Evolutionary conservation across 1,140 invertebrate species (phyloP), one percentile per base, ranked within the genome.

Genomic region (Megalonaias nervosa): DNA sequence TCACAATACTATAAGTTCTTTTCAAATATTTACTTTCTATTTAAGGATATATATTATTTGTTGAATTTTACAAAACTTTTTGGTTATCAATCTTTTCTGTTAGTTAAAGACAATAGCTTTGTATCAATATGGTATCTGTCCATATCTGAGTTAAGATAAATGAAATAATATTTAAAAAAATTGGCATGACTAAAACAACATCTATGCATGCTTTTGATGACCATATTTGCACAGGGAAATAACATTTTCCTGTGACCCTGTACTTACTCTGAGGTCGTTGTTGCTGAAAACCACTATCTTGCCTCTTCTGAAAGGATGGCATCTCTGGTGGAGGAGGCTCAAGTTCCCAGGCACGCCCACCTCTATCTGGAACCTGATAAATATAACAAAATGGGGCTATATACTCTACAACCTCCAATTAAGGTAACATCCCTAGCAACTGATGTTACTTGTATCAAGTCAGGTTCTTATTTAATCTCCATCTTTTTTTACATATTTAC

Each of bases 251-350:
- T 48, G 38, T 48, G 6, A 48, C 4, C 38, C 11, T n/a, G 21
- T 73, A 83, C 80, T 68, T 56, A 85, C 86, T 83, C 58, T 82
- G 80, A 64, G 71, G 81, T 76, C 84, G 80, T 74, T 86, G 81
- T 59, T 83, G 83, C 74, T 82, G 81, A 48, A 48, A 48, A 58
- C 84, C 82, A 38, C 77, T 82, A 70, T 82, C 84, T 60, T 84
- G 82, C 78, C 94, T 90, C 82, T 96, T 95, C 85, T 95, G 94
- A 95, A 97, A 98, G 1, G 95, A 94, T 15, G 97, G 97, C 96
- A 98, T 98, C 92, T 98, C 97, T 16, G 96, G 96, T 11, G 97
- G 96, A 1, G 97, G 97, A 9, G 96, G 94, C 79, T 96, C 95
- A 85, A 96, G 94, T 87, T 98, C 97, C 85, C 94, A 94, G 1